These are phyloP conservation scores for Platycheirus albimanus DNA, from an alignment of 2,888 invertebrate species.

Conservation along the genomic window DNA sequence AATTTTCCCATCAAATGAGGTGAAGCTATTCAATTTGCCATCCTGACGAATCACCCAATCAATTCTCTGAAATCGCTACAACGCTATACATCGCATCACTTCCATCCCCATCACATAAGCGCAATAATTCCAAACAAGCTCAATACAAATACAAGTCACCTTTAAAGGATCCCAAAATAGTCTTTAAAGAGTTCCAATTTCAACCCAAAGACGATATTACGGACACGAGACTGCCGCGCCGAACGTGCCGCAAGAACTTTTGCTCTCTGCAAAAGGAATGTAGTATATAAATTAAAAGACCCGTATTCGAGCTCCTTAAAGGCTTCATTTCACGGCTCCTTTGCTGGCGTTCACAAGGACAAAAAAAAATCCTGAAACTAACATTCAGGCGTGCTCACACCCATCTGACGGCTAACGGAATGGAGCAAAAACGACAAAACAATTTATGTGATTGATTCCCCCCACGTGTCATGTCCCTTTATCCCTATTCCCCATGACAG, in stretches of 20 bases:
- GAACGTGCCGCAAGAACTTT: not conserved
- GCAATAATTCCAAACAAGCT: not conserved
- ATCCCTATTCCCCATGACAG: slow-evolving; percentile 65
- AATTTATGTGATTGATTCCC: slow-evolving; percentile 75
- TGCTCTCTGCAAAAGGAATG: slow-evolving; percentile 36
- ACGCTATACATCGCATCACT: too few relatives aligned
- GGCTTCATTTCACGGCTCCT: slow-evolving; percentile 74
- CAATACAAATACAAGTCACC: slow-evolving; percentile 39
- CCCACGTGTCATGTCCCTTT: slow-evolving; percentile 71
- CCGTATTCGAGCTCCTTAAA: slow-evolving; percentile 69
- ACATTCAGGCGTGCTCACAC: slow-evolving; percentile 34
- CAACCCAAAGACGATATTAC: not conserved
- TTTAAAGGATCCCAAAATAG: slow-evolving; percentile 55
- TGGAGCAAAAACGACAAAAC: slow-evolving; percentile 70
- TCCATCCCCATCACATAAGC: not conserved
- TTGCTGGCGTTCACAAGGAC: slow-evolving; percentile 28
- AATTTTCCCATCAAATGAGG: slow-evolving; percentile 73
- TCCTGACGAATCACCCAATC: slow-evolving; percentile 69
- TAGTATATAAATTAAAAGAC: slow-evolving; percentile 73
- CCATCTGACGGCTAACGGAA: not conserved
- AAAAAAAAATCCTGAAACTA: slow-evolving; percentile 38
- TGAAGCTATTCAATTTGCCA: slow-evolving; percentile 70
- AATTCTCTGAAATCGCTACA: slow-evolving; percentile 46
- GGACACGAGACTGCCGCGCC: not conserved
- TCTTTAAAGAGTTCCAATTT: slow-evolving; percentile 45